A percentile compares a stretch with the other conserved stretches of the same genome.
Conservation (phyloP, 2,888 invertebrate species). For the Scaptomyza tumidula region DNA sequence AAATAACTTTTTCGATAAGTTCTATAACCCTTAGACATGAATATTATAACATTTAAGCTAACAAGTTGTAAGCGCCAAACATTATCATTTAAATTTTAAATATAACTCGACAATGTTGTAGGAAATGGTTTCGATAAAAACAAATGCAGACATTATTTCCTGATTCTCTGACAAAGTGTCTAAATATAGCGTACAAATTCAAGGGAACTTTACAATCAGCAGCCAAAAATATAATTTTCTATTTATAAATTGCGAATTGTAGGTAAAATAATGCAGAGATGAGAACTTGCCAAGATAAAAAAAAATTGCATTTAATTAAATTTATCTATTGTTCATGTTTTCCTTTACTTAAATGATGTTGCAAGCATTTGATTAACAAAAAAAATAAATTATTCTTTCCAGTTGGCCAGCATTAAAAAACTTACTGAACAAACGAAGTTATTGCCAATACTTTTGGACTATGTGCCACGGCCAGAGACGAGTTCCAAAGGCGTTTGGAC, state of each 20-base stretch:
- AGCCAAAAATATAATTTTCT: neutral
- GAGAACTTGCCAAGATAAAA: too few species aligned
- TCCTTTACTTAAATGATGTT: neutral
- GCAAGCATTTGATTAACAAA: neutral
- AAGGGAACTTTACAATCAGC: neutral
- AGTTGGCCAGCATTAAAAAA: conserved; percentile 88
- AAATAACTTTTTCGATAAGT: too few species aligned
- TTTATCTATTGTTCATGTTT: neutral
- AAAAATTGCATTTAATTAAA: neutral
- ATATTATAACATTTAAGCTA: too few species aligned
- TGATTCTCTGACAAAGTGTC: neutral
- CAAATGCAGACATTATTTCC: too few species aligned
- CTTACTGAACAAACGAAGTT: conserved; percentile 85
- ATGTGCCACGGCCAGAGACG: conserved; percentile 85
- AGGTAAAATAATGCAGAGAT: neutral
- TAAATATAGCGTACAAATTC: conserved; percentile 2
- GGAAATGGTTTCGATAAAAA: too few species aligned
- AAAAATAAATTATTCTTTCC: conserved; percentile 44
- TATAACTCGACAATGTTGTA: too few species aligned
- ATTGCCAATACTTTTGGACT: conserved; percentile 86
- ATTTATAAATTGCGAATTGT: neutral
- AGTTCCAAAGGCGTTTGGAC: conserved; percentile 85
- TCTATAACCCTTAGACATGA: too few species aligned
- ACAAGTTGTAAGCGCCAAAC: too few species aligned
- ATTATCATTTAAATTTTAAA: too few species aligned